Evolutionary conservation across 2,888 invertebrate genomes (phyloP), one percentile per base, ranked within the genome.

Genomic region (Drosophila affinis): DNA sequence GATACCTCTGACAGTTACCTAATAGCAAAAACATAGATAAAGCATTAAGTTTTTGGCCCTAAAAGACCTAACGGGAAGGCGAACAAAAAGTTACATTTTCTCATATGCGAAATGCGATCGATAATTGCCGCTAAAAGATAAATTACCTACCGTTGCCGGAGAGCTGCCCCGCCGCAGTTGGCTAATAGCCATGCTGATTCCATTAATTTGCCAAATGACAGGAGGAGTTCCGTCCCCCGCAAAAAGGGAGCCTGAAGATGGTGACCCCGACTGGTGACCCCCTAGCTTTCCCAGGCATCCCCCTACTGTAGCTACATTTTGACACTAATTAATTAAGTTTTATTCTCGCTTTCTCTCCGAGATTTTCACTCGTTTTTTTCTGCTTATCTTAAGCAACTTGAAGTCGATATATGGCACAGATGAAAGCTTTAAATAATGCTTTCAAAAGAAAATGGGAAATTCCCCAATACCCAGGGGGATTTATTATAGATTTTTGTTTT

Each of bases 1-100:
- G 88, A 87, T 9, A 81, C 14, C 39, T n/a, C 90, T 89, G 89
- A 84, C 89, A 85, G 85, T 88, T 85, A 88, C 85, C 86, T 86
- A 89, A 89, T 86, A 82, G 82, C 89, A 87, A 89, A 87, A 89
- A 83, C 89, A 87, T 82, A 89, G 86, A 88, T 89, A 89, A 87
- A 85, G 81, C 89, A 87, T 86, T 86, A 86, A 87, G 86, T 86
- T 76, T 86, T 67, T 24, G 62, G 56, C 69, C 70, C 62, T 51
- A 46, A 57, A 65, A 72, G 68, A 68, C 39, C 53, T 27, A 24
- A 53, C 62, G 49, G 55, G 45, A 61, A 62, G 29, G 51, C 54
- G 47, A 81, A 45, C 57, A 71, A 57, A 61, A 76, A 71, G 76
- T 74, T 69, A 72, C 76, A 78, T 79, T 86, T 72, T 72, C 56